Conservation (phyloP, 2,888 invertebrate genomes). For the Zygogramma bicolorata region DNA sequence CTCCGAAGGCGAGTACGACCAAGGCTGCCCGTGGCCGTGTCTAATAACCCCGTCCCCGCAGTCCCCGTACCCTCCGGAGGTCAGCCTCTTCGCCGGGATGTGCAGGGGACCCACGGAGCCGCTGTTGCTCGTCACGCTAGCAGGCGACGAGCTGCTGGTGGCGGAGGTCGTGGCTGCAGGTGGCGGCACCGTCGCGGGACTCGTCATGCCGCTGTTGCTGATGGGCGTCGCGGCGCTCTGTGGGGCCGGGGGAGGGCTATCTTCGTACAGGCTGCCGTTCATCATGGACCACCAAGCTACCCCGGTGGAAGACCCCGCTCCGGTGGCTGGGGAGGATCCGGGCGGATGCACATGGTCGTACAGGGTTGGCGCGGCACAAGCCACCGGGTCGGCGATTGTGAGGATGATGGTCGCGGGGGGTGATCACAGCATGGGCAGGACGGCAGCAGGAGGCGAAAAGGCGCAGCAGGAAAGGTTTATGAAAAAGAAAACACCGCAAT, state of each 20-base stretch:
- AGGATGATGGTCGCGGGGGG: conserved; percentile 70
- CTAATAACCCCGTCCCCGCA: conserved; percentile 79
- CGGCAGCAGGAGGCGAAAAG: conserved; percentile 47
- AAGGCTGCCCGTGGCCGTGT: conserved; percentile 78
- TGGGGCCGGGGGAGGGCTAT: conserved; percentile 72
- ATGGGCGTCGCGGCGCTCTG: conserved; percentile 68
- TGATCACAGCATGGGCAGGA: conserved; percentile 62
- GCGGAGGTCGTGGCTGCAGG: conserved; percentile 77
- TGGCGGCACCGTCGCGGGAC: conserved; percentile 66
- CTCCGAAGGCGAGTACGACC: conserved; percentile 80
- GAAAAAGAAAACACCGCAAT: conserved; percentile 57
- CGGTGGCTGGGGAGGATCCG: conserved; percentile 82
- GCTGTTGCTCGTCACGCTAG: conserved; percentile 74
- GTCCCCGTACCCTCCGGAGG: conserved; percentile 69
- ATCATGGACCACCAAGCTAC: conserved; percentile 88
- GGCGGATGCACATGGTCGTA: conserved; percentile 83
- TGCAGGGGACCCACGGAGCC: conserved; percentile 84
- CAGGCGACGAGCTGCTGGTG: conserved; percentile 73
- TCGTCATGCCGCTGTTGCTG: conserved; percentile 70
- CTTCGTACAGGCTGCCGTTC: conserved; percentile 86
- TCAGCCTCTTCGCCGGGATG: conserved; percentile 87
- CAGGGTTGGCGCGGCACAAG: conserved; percentile 82
- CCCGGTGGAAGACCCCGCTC: conserved; percentile 86
- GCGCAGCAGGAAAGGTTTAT: conserved; percentile 45
- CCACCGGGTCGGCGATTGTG: conserved; percentile 81